Evolutionary conservation across 2,113 vertebrate species (phyloP).

Genomic region (Tachuris rubrigastra): DNA sequence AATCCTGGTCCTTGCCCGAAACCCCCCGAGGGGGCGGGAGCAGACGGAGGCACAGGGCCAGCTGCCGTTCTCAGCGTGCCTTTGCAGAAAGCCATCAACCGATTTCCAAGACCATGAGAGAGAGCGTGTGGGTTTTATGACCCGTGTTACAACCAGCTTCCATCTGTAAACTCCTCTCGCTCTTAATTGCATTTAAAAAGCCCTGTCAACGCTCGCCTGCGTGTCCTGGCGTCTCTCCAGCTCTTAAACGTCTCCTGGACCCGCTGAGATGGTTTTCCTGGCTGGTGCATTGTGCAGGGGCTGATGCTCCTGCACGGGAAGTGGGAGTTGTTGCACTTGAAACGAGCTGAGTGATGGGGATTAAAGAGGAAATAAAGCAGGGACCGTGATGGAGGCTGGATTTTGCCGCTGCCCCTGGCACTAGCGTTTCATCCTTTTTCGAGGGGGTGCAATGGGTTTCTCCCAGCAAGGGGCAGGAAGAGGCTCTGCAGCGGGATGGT

Average conservation of each 20-base stretch:
- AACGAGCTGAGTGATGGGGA: background rate
- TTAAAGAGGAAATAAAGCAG: background rate
- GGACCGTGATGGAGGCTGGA: fast-evolving
- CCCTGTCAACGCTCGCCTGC: background rate
- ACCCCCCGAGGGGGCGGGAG: fast-evolving
- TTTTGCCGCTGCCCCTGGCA: fast-evolving
- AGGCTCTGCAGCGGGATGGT: fast-evolving
- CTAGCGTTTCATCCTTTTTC: background rate
- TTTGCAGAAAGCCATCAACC: background rate
- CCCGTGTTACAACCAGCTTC: background rate
- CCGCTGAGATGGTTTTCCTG: background rate
- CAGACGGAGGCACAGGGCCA: background rate
- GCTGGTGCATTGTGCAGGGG: background rate
- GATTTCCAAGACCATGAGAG: fast-evolving
- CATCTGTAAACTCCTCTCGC: background rate
- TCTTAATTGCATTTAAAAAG: background rate
- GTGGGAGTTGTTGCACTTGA: background rate
- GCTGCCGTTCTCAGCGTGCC: background rate
- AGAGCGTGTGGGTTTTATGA: background rate
- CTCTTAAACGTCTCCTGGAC: background rate
- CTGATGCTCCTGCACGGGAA: background rate
- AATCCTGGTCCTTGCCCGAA: fast-evolving
- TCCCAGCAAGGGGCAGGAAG: fast-evolving
- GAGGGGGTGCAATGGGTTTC: background rate
- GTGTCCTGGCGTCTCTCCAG: background rate